phyloP scores from a whole-genome alignment of 1,140 invertebrate genomes.

The Drosophila punjabiensis region DNA sequence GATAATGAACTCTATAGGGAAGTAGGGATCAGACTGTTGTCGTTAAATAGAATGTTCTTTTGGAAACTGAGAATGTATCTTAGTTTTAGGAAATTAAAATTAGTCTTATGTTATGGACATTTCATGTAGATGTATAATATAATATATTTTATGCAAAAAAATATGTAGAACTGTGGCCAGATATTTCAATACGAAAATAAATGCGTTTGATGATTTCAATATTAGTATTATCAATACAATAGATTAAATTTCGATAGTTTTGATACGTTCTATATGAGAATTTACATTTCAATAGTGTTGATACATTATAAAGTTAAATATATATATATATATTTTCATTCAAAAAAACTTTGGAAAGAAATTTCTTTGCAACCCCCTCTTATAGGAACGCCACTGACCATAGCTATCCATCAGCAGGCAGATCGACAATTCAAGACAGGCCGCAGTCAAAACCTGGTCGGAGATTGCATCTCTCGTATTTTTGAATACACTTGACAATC shows the following conservation, averaged over 20 bases:
- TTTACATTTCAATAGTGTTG: neutral
- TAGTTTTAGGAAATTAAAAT: too few species aligned
- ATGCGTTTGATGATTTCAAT: too few species aligned
- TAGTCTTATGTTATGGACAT: too few species aligned
- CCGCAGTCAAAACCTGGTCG: conserved; percentile 47
- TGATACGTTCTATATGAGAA: neutral
- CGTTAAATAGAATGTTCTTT: too few species aligned
- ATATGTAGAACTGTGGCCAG: too few species aligned
- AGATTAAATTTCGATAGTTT: neutral
- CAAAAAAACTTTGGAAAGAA: neutral
- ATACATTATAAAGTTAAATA: too few species aligned
- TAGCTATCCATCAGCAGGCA: conserved; percentile 3
- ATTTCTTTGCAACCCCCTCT: neutral
- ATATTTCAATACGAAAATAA: too few species aligned
- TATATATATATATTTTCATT: neutral
- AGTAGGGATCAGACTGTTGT: too few species aligned
- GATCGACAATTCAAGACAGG: conserved; percentile 36
- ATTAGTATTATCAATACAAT: too few species aligned
- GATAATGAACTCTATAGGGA: neutral
- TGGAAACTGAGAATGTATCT: too few species aligned
- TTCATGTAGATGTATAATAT: too few species aligned
- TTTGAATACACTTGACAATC: conserved; percentile 75
- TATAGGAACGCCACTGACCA: conserved; percentile 18
- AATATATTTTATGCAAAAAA: too few species aligned
- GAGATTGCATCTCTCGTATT: conserved; percentile 56